These are phyloP conservation scores for Rhinogobius similis DNA, from an alignment of 2,113 vertebrate species.

Conservation along the genomic window DNA sequence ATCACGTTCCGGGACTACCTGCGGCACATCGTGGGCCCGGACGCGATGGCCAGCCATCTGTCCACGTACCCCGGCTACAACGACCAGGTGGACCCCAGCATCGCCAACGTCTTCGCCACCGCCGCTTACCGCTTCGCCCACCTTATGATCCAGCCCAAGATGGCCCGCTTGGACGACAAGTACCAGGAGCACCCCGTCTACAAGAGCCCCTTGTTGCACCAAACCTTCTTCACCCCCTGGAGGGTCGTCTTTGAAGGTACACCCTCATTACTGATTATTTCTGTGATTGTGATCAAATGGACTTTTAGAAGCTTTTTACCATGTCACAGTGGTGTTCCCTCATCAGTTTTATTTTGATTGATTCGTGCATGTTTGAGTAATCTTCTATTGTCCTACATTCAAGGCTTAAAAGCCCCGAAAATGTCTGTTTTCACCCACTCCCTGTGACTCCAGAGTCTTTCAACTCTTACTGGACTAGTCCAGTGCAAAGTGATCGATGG, in stretches of 20 bases:
- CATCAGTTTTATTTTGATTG: too few relatives aligned
- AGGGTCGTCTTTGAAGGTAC: conserved; percentile 84
- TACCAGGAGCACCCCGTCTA: conserved; percentile 61
- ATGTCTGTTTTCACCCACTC: too few relatives aligned
- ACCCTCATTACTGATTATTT: background rate
- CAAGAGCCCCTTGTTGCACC: conserved; percentile 74
- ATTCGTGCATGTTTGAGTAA: too few relatives aligned
- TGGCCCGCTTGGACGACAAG: conserved; percentile 76
- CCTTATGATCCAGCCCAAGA: conserved; percentile 79
- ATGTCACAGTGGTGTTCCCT: background rate
- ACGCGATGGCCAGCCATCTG: conserved; percentile 50
- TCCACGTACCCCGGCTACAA: conserved; percentile 77
- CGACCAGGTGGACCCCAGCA: conserved; percentile 77
- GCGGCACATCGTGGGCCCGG: conserved; percentile 72
- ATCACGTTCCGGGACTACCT: conserved; percentile 86
- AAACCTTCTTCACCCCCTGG: conserved; percentile 82
- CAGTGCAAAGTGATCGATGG: too few relatives aligned
- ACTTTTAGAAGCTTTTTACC: too few relatives aligned
- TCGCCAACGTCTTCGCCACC: conserved; percentile 85
- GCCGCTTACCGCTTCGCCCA: conserved; percentile 87
- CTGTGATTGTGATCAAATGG: background rate
- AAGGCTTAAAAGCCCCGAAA: too few relatives aligned
- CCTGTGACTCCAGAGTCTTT: too few relatives aligned
- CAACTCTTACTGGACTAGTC: too few relatives aligned
- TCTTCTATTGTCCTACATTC: too few relatives aligned